Conservation (phyloP, 2,888 invertebrate genomes). For the Kryphioiulus occultus region DNA sequence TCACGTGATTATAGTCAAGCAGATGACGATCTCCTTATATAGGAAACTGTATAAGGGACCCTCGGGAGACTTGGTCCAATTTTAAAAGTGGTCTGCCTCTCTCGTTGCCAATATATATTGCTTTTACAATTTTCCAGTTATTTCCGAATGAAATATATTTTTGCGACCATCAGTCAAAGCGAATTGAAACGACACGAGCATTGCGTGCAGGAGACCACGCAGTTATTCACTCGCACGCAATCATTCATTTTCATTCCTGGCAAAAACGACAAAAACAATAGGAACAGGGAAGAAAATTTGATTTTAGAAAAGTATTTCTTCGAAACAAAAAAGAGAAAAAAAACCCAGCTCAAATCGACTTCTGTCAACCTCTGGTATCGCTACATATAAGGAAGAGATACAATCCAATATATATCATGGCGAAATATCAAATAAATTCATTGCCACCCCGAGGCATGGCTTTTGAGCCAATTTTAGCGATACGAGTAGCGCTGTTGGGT, state of each 20-base stretch:
- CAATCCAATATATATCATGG: neutral
- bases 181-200: slow-evolving; percentile 23
- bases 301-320: neutral
- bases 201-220: neutral
- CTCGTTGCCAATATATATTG: neutral
- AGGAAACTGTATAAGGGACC: neutral
- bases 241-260: neutral
- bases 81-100: neutral
- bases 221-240: neutral
- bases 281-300: neutral
- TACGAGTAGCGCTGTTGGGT: too few relatives aligned
- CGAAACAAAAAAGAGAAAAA: neutral
- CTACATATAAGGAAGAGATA: neutral
- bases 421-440: neutral
- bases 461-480: neutral
- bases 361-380: neutral
- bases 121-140: slow-evolving; percentile 9
- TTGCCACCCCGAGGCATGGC: neutral
- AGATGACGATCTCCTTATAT: neutral
- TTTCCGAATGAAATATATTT: slow-evolving; percentile 3
- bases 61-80: neutral
- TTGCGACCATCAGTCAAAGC: neutral
- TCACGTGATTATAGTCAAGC: neutral
- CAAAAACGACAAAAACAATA: slow-evolving; percentile 13
- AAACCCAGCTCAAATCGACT: neutral